Evolutionary conservation across 2,888 invertebrate genomes (phyloP).

Genomic region (Oxystoma pomonae): DNA sequence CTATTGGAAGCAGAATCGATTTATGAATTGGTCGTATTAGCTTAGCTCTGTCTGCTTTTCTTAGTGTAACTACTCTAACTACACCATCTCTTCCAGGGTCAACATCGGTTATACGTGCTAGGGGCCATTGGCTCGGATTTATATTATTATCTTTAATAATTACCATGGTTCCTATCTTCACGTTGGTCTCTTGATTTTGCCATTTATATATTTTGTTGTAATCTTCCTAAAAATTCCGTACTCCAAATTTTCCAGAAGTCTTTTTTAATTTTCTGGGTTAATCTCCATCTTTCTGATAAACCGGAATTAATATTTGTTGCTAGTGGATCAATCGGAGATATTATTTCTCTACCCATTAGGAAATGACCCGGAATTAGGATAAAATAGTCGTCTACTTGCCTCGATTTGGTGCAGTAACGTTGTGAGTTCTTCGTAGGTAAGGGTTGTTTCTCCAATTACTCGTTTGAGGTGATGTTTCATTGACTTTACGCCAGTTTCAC

Average conservation of each 20-base stretch:
- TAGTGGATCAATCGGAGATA: conserved; percentile 5
- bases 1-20: neutral
- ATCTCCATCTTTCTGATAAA: conserved; percentile 5
- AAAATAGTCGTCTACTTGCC: conserved; percentile 7
- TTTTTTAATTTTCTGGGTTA: conserved; percentile 11
- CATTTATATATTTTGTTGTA: conserved; percentile 16
- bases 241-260: conserved; percentile 16
- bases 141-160: conserved; percentile 2
- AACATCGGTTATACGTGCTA: conserved; percentile 5
- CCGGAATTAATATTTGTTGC: conserved; percentile 6
- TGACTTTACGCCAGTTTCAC: no score
- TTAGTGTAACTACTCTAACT: neutral
- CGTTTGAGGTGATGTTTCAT: no score
- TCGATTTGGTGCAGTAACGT: conserved; percentile 12
- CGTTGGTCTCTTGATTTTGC: no score
- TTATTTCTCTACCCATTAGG: conserved; percentile 10
- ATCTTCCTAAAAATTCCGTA: conserved; percentile 5
- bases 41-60: neutral
- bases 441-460: conserved; percentile 6
- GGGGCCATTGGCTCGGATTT: conserved; percentile 4
- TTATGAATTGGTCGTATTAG: neutral
- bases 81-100: neutral
- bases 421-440: conserved; percentile 7
- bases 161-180: neutral
- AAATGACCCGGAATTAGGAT: conserved; percentile 12